Percentiles rank a stretch among this genome's conserved stretches.
phyloP scores from a whole-genome alignment of 1,140 invertebrate species.

The Tetragonula clypearis region DNA sequence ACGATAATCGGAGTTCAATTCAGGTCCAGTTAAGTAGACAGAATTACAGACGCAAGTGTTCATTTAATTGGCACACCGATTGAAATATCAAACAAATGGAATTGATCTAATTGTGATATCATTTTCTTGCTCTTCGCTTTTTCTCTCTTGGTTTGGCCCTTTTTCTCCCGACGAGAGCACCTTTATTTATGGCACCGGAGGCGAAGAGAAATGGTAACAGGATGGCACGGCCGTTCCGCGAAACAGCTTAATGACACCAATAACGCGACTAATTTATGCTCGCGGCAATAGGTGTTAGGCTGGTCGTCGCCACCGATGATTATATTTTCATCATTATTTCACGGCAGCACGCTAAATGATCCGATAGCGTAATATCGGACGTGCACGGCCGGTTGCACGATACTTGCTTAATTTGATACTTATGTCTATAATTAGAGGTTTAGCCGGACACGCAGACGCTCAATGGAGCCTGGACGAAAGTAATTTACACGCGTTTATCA shows the following conservation, averaged over 20 bases:
- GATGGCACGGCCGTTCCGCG: background rate
- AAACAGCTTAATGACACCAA: constrained; percentile 51
- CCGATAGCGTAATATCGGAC: background rate
- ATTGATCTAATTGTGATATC: too few species aligned
- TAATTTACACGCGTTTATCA: background rate
- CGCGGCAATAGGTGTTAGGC: constrained; percentile 23
- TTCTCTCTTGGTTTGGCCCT: constrained; percentile 11
- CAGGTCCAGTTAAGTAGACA: too few species aligned
- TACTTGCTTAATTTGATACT: constrained; percentile 18
- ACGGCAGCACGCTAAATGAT: background rate
- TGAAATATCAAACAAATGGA: too few species aligned
- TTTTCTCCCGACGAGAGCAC: constrained; percentile 31
- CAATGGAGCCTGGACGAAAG: background rate
- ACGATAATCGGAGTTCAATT: too few species aligned
- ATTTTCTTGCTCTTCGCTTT: background rate
- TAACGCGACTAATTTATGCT: constrained; percentile 50
- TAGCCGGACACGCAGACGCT: background rate
- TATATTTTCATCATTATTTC: constrained; percentile 43
- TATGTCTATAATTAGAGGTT: constrained; percentile 16
- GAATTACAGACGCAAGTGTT: too few species aligned
- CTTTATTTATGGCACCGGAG: constrained; percentile 48
- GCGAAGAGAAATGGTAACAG: constrained; percentile 24
- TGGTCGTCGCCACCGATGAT: background rate
- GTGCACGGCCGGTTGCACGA: background rate
- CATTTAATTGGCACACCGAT: too few species aligned